Evolutionary conservation across 2,888 invertebrate species (phyloP), one percentile per base, ranked within the genome.

Genomic region (Erannis defoliaria): DNA sequence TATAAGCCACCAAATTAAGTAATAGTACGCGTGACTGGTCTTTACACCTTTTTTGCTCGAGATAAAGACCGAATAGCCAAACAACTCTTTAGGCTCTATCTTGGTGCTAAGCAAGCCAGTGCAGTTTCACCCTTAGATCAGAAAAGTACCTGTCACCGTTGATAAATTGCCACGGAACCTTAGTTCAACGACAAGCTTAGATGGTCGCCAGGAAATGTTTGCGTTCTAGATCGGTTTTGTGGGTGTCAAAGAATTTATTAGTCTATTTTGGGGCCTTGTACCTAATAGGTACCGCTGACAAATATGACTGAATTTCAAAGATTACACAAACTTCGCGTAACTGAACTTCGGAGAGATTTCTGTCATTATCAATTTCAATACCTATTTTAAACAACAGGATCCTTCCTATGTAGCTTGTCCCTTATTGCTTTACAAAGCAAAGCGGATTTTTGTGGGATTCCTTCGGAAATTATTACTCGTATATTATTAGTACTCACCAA

Each of bases 101-200:
- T 26, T 18, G 9, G 37, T 6, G 14, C 18, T 18, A 18, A 18
- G 9, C 38, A 18, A 3, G 18, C 21, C 14, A 49, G 33, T 51
- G 40, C 19, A 8, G 4, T 23, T 51, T 31, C 18, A 40, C 16
- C 46, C 16, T 51, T 46, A 49, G 33, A 43, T 40, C 33, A 53
- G 55, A 43, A 40, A 40, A 53, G 51, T 42, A 48, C 16, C 42
- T 64, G 45, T 57, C 42, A 29, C 55, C 12, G 29, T 56, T 68
- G 65, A 68, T 68, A 61, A 63, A 65, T 68, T 61, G 53, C 60
- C 31, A 31, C 18, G 29, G 26, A 26, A 14, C 42, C 50, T 18
- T 49, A 55, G 59, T 55, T 55, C 19, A 26, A 19, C 14, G 31
- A 33, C 31, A 51, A 29, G 46, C 37, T 58, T 46, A 49, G 54